phyloP scores from a whole-genome alignment of 2,113 vertebrate genomes.

The Hepsetus odoe region DNA sequence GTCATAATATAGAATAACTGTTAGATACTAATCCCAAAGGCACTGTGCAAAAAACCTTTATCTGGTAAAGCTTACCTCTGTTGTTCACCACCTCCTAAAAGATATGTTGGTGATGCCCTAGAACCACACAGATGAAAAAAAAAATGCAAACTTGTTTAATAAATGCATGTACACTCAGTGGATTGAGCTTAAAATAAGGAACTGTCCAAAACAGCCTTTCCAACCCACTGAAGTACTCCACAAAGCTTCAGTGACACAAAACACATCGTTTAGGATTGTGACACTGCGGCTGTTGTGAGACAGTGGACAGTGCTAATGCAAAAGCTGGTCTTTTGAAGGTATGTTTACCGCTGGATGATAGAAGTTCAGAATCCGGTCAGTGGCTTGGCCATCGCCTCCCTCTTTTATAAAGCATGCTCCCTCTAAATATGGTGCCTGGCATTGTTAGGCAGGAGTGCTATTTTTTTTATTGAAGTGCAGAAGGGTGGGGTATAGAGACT shows the following conservation, averaged over 20 bases:
- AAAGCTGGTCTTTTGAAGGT: conserved; percentile 5
- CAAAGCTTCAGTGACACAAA: not conserved
- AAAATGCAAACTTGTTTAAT: not conserved
- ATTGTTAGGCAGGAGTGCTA: conserved; percentile 28
- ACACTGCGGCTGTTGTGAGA: not conserved
- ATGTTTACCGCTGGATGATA: conserved; percentile 33
- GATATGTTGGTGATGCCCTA: not conserved
- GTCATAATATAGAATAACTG: too few relatives aligned
- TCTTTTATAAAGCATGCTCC: conserved; percentile 43
- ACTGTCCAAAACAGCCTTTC: not conserved
- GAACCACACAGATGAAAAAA: not conserved
- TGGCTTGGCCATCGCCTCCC: conserved; percentile 3
- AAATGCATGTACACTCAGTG: not conserved
- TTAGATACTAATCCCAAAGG: too few relatives aligned
- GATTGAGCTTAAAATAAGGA: not conserved
- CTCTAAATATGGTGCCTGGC: conserved; percentile 44
- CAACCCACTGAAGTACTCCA: not conserved
- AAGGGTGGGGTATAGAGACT: conserved; percentile 38
- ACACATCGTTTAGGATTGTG: not conserved
- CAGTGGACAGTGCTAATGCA: not conserved
- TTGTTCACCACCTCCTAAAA: conserved; percentile 16
- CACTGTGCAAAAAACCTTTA: not conserved
- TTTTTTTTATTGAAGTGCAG: conserved; percentile 32
- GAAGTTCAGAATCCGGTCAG: conserved; percentile 22
- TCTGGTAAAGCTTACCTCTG: conserved; percentile 13